Base-by-base conservation (phyloP, 2,797 vertebrate species). In the Streptopelia turtur region DNA sequence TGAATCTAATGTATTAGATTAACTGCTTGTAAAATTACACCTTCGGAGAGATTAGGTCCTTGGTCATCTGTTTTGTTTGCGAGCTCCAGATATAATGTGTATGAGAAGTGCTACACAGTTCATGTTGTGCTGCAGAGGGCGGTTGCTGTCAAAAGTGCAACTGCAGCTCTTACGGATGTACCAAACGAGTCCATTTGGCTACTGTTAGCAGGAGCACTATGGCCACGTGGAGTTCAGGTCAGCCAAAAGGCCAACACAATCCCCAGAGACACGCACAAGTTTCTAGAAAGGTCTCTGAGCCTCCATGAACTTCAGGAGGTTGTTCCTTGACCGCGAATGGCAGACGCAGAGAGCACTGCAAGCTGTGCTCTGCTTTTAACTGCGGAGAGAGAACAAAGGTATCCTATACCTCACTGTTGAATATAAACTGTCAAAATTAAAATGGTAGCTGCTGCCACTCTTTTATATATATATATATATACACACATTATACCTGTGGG, bases 101-200 rank as follows among this genome's bases (percentile, higher is more conserved):
- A 12, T 0, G 3, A 47, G 30, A 69, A 72, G 31, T 28, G 30
- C 35, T 22, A 5, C 5, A 37, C 4, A 31, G 17, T 16, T 74
- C 81, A 13, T 0, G 9, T 31, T 22, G 8, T 1, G 22, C 72
- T 71, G 41, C 41, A 24, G 23, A 9, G 10, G 31, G 0, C 39
- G 53, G 39, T 6, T 1, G 28, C 2, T 70, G n/a, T n/a, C 75
- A 25, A 25, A 87, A 56, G 35, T 3, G 11, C 0, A 1, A 3
- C 22, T 49, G 50, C 39, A 65, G 75, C 39, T 84, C n/a, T 76
- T 31, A 11, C 13, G 11, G 68, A 24, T 25, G 5, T 5, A 23
- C 9, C 25, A n/a, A 6, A 47, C 0, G 1, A 53, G 24, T 2
- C 33, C 1, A 2, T 14, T 64, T 45, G 41, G 63, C 27, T 57